Base-by-base conservation (phyloP, 23 tunicate genomes). In the Phallusia fumigata region DNA sequence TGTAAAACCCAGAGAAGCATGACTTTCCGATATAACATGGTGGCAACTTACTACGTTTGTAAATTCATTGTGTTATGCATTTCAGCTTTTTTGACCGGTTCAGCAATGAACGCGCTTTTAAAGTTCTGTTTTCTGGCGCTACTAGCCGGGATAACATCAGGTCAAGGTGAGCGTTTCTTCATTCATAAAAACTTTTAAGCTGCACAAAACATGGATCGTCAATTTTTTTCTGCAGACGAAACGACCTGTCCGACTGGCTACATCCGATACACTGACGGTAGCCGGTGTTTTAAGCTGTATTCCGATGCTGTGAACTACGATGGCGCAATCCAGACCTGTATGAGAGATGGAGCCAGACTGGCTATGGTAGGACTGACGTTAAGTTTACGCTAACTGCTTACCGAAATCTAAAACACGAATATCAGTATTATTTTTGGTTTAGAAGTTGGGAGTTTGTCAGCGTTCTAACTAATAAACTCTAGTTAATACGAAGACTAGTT, bases 231-330 rank as follows among this genome's bases (percentile, higher is more conserved):
- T 13, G 13, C 16, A 58, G 69, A 58, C 28, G 69, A 22, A 24
- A 22, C 26, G 22, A 18, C 84, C 44, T 86, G 89, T 33, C 89
- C 89, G 0, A 33, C 28, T 13, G 84, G 74, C 32, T 86, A 80
- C 72, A 49, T 26, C 13, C 36, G 19, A n/a, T 86, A 78, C 74
- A 26, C 79, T 10, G 89, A 86, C 69, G 89, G 83, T 11, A 86
- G 89, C 47, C 32, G 77, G 80, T 86, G 89, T 69, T 79, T 34
- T 65, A 86, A 86, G 49, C 74, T 86, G 0, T 45, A 22, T 32
- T 36, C 84, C 8, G 65, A 80, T 19, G 35, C 19, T 19, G 65
- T 58, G 18, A 80, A 73, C 53, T 86, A 80, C 72, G 84, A 79
- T 40, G 89, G 69, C 26, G 89, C 89, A 3, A 35, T 32, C 15